phyloP scores from a whole-genome alignment of 2,888 invertebrate species.

The Podabrus alpinus region DNA sequence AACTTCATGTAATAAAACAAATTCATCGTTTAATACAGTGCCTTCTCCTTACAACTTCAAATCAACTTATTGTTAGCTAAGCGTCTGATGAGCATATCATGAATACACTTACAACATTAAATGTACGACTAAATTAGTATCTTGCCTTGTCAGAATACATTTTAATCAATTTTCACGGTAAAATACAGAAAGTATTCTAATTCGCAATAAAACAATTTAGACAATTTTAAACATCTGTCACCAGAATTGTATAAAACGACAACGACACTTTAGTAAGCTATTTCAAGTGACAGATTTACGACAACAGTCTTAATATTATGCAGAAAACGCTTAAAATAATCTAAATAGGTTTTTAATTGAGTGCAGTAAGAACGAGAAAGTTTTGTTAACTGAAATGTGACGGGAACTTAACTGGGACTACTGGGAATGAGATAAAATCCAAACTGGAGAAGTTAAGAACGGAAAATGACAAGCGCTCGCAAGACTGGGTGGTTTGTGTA shows the following conservation, averaged over 20 bases:
- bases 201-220: conserved; percentile 45
- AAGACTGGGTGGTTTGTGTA: conserved; percentile 33
- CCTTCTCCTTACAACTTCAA: background rate
- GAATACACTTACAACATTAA: background rate
- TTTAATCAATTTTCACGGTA: conserved; percentile 40
- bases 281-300: conserved; percentile 32
- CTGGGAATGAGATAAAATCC: conserved; percentile 36
- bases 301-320: conserved; percentile 37
- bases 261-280: conserved; percentile 33
- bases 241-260: conserved; percentile 28
- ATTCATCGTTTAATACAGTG: background rate
- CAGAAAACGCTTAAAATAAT: conserved; percentile 43
- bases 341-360: conserved; percentile 46
- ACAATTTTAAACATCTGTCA: conserved; percentile 44
- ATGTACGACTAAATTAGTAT: background rate
- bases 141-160: background rate
- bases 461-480: conserved; percentile 37
- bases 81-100: background rate
- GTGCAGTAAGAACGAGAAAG: conserved; percentile 37
- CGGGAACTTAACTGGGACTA: conserved; percentile 29
- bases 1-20: background rate
- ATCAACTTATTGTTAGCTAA: background rate
- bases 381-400: conserved; percentile 32
- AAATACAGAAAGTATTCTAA: conserved; percentile 42
- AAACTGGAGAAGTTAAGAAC: conserved; percentile 33